phyloP scores from a whole-genome alignment of 2,113 vertebrate species.

The Polypterus senegalus region DNA sequence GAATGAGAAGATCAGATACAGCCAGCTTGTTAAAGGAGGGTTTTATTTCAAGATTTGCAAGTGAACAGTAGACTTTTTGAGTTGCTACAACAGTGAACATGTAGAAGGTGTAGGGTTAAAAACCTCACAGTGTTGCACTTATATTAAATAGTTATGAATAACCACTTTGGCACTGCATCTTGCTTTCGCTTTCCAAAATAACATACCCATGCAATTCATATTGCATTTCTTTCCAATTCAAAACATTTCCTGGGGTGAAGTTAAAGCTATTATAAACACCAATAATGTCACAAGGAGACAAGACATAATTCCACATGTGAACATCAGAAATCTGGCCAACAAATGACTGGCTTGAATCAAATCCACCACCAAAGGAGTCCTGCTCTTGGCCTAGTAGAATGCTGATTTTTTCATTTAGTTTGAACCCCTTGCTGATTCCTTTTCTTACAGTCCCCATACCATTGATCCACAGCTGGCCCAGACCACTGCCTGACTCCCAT shows the following conservation, averaged over 20 bases:
- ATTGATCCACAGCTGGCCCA: conserved; percentile 36
- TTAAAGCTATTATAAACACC: conserved; percentile 13
- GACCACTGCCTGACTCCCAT: conserved; percentile 28
- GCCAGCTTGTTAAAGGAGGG: too few relatives aligned
- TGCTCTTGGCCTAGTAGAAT: conserved; percentile 42
- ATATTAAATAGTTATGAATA: too few relatives aligned
- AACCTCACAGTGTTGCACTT: too few relatives aligned
- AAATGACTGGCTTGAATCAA: conserved; percentile 27
- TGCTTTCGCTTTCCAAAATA: conserved; percentile 20
- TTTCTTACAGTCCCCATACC: conserved; percentile 23
- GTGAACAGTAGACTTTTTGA: too few relatives aligned
- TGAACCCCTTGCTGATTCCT: neutral
- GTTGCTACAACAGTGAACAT: too few relatives aligned
- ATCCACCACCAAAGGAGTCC: conserved; percentile 28
- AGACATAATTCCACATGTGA: conserved; percentile 39
- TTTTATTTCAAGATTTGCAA: too few relatives aligned
- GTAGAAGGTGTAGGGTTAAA: too few relatives aligned
- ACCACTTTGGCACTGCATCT: too few relatives aligned
- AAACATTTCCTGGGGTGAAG: conserved; percentile 35
- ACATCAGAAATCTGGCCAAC: conserved; percentile 37
- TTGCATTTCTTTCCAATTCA: conserved; percentile 34
- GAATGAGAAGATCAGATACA: too few relatives aligned
- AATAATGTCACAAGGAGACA: conserved; percentile 31
- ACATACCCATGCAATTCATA: conserved; percentile 19
- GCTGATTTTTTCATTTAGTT: conserved; percentile 4